Base-by-base conservation (phyloP, 2,113 vertebrate species). In the Labeo rohita region DNA sequence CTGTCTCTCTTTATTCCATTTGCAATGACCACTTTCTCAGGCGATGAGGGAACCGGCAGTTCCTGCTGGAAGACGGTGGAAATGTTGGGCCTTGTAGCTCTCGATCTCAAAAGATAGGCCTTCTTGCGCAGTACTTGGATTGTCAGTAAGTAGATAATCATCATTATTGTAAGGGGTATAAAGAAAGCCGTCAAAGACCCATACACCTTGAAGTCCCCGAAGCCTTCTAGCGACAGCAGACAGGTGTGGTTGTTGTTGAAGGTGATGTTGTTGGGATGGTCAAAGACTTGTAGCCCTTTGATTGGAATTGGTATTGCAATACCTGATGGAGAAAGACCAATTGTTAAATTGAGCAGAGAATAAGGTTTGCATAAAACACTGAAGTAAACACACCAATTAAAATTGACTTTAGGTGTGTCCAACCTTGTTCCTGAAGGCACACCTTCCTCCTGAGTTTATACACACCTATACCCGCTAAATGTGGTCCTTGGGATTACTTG, bases 221-320 rank as follows among this genome's bases (percentile, higher is more conserved):
- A 99, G 8, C 95, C 96, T 4, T 96, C 96, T 0, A 95, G 93
- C 52, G 88, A 97, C 84, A 99, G 90, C 63, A 88, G 81, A 45
- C 98, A 99, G 0, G 96, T 98, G 91, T 97, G 93, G 87, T 95
- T 95, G 72, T 95, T 96, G 89, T 94, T 95, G 87, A 96, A 95
- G 74, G 94, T 95, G 86, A 92, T 80, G 83, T 95, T 94, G 36
- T 95, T 94, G 34, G 91, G 89, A 81, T 90, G 79, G 80, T 91
- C 89, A 74, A 89, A 88, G 76, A 94, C 92, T 61, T 92, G 93
- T 68, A 98, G 96, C 47, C 98, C 97, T 92, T 95, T 96, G 87
- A 99, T 97, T 9, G 98, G 98, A 86, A 99, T 87, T 0, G 98
- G 97, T 88, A 99, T 95, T n/a, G 98, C 98, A 80, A 99, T 99